Evolutionary conservation across 2,797 vertebrate genomes (phyloP), one percentile per base, ranked within the genome.

Genomic region (Hydrophis major): DNA sequence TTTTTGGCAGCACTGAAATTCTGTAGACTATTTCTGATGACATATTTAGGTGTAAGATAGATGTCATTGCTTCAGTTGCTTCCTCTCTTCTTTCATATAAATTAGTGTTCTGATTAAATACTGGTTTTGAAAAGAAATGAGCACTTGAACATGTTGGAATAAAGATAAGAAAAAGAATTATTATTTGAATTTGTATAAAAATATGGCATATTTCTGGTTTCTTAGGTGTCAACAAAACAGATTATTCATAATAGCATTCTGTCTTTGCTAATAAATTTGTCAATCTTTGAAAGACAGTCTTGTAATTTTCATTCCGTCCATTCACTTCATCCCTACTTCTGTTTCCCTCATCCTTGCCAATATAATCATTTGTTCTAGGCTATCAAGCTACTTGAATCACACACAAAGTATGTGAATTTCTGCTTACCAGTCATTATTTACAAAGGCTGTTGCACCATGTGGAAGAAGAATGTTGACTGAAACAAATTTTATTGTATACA

Each of bases 1-100:
- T 94, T 91, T 89, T 12, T 94, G 16, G 8, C 57, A 92, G 66
- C 56, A 47, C 93, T 1, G 89, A 92, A 95, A 89, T 7, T 0
- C 1, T n/a, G 7, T 90, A 87, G 90, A 14, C 13, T 25, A 83
- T 27, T 28, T 1, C 90, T 92, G 74, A 66, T 18, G 1, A 28
- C 8, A 13, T 63, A 50, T 25, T 47, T 86, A 88, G 89, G 59
- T 89, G 87, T 90, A 92, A 94, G 92, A 92, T n/a, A 37, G 16
- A 93, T 83, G 37, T 25, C 37, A 83, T 83, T 83, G 37, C 74
- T 83, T 47, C 93, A 83, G 92, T 91, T 63, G 25, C 22, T 53
- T 89, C 7, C 16, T 89, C 18, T 89, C 14, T 61, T 89, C 69
- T 94, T 69, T 90, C 94, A 63, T 90, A 93, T 96, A 95, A 95